These are phyloP conservation scores for Strix aluco DNA, from an alignment of 2,113 vertebrate genomes.

Conservation along the genomic window DNA sequence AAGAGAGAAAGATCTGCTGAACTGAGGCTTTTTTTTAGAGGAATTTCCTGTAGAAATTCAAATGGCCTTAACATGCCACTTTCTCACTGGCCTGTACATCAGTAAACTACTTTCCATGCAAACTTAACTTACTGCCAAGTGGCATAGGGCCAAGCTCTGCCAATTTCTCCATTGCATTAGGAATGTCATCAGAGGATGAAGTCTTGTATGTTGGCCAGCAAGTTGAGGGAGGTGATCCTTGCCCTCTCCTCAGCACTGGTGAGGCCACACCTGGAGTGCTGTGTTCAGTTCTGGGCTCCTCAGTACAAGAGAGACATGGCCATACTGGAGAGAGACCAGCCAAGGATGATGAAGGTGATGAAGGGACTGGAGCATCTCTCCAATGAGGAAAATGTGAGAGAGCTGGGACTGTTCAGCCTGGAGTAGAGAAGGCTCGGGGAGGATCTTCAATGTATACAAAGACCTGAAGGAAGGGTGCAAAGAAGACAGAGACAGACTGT, in stretches of 20 bases:
- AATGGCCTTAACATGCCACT: background rate
- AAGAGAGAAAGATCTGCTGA: background rate
- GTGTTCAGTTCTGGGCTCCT: background rate
- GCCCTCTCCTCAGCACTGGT: background rate
- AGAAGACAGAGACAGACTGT: background rate
- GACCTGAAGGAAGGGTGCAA: background rate
- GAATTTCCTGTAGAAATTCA: background rate
- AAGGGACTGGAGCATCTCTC: background rate
- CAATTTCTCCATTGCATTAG: background rate
- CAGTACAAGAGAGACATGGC: background rate
- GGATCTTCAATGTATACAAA: background rate
- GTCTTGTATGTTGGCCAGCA: background rate
- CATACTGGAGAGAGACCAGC: background rate
- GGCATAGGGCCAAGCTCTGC: background rate
- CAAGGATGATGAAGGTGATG: rapidly evolving
- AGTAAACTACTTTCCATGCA: background rate
- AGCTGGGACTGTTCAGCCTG: background rate
- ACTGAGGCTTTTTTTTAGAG: background rate
- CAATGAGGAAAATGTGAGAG: background rate
- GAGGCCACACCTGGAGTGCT: background rate
- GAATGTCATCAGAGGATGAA: background rate
- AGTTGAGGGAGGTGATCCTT: background rate
- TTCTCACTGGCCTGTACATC: background rate
- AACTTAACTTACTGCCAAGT: background rate
- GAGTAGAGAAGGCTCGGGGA: background rate